Evolutionary conservation across 1,140 invertebrate genomes (phyloP).

Genomic region (Nasonia vitripennis): DNA sequence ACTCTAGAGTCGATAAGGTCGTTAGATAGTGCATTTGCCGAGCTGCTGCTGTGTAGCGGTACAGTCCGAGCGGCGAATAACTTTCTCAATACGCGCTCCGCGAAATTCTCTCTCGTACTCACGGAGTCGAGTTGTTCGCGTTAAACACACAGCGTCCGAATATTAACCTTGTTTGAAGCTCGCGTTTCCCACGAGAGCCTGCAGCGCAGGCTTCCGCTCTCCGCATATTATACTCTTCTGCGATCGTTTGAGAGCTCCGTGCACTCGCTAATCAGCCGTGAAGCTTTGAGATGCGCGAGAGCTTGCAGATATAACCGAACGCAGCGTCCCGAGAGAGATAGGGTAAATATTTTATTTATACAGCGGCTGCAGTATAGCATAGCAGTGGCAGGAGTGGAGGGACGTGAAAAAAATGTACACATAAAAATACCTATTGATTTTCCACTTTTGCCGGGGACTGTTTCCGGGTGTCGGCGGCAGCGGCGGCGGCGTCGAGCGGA

Average conservation of each 20-base stretch:
- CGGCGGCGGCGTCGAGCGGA: neutral
- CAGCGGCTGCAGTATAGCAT: neutral
- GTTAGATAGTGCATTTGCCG: neutral
- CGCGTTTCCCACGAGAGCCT: too few relatives aligned
- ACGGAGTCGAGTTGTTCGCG: too few relatives aligned
- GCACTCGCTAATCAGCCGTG: neutral
- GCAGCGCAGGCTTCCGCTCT: too few relatives aligned
- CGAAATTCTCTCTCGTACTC: too few relatives aligned
- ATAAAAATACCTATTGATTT: slow-evolving; percentile 46
- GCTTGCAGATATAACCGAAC: neutral
- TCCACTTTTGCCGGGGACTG: slow-evolving; percentile 33
- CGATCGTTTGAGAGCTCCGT: neutral
- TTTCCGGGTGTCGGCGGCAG: slow-evolving; percentile 41
- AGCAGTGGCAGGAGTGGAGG: neutral
- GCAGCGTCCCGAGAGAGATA: neutral
- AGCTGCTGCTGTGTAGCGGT: neutral
- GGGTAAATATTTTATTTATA: neutral
- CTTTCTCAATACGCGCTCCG: neutral
- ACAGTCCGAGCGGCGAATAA: neutral
- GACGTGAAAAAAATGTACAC: slow-evolving; percentile 10
- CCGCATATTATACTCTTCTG: neutral
- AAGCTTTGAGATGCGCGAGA: neutral
- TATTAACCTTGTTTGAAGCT: neutral
- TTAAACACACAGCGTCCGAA: neutral
- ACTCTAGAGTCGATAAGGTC: slow-evolving; percentile 1